Evolutionary conservation across 2,888 invertebrate species (phyloP).

Genomic region (Patella depressa): DNA sequence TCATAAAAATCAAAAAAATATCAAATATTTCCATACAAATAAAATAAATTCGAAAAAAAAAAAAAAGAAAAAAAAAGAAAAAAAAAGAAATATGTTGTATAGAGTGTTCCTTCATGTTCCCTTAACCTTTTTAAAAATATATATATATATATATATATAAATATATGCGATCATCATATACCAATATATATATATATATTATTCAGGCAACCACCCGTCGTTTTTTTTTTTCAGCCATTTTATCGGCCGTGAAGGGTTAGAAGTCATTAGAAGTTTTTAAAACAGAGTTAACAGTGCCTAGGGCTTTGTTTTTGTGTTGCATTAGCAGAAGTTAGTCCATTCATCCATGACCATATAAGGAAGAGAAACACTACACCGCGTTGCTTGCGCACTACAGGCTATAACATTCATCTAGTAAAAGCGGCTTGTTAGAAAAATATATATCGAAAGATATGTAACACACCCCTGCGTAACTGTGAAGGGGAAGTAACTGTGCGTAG

Average conservation of each 20-base stretch:
- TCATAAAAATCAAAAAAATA: too few relatives aligned
- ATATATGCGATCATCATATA: conserved; percentile 1
- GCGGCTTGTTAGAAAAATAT: conserved; percentile 2
- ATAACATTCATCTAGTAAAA: conserved; percentile 7
- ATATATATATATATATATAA: conserved; percentile 21
- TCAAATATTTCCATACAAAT: neutral
- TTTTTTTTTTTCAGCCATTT: conserved; percentile 7
- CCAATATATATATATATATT: conserved; percentile 20
- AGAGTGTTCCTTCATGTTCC: conserved; percentile 30
- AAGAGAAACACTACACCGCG: conserved; percentile 9
- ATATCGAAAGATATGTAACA: neutral
- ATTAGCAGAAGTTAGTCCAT: conserved; percentile 18
- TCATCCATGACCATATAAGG: conserved; percentile 8
- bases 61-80: neutral
- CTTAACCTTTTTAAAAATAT: neutral
- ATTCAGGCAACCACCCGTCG: conserved; percentile 47
- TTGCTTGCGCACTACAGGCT: conserved; percentile 5
- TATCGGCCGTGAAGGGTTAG: neutral
- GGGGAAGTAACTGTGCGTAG: neutral
- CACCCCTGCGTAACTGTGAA: conserved; percentile 1
- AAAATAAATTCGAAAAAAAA: neutral
- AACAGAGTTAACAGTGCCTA: conserved; percentile 24
- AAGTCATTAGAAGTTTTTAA: neutral
- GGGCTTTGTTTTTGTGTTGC: conserved; percentile 18
- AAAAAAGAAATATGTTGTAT: neutral